Percentiles rank a stretch among this genome's conserved stretches.
Conservation (phyloP, 2,888 invertebrate species). For the Harmothoe impar region DNA sequence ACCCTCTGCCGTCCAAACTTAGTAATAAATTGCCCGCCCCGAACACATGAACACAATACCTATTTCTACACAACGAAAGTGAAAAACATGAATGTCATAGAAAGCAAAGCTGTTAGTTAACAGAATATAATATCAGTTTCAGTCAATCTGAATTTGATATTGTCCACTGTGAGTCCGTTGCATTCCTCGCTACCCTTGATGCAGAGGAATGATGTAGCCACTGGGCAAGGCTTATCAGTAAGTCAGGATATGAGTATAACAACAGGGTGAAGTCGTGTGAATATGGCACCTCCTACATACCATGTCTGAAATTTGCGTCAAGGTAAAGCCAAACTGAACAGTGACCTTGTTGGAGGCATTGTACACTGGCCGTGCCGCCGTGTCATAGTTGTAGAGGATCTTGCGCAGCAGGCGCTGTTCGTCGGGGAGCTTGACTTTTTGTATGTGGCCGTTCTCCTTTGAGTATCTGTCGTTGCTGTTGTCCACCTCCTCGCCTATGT, state of each 20-base stretch:
- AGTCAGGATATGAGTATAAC: too few species aligned
- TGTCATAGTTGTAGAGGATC: slow-evolving; percentile 80
- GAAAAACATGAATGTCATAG: too few species aligned
- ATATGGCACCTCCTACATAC: slow-evolving; percentile 72
- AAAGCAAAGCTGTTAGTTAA: too few species aligned
- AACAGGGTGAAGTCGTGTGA: background rate
- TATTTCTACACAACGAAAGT: too few species aligned
- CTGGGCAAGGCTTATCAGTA: too few species aligned
- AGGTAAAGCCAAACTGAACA: slow-evolving; percentile 82
- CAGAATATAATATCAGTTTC: slow-evolving; percentile 6
- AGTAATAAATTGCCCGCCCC: too few species aligned
- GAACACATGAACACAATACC: too few species aligned
- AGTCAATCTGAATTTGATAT: slow-evolving; percentile 15
- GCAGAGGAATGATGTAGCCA: too few species aligned
- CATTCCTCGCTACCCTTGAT: too few species aligned
- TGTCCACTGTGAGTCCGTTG: background rate
- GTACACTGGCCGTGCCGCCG: slow-evolving; percentile 81
- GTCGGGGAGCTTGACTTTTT: slow-evolving; percentile 75
- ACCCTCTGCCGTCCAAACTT: too few species aligned
- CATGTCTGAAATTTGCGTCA: slow-evolving; percentile 83
- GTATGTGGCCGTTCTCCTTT: background rate
- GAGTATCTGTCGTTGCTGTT: background rate
- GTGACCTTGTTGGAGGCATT: slow-evolving; percentile 81
- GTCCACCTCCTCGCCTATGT: background rate
- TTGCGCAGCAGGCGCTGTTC: slow-evolving; percentile 80